Evolutionary conservation across 2,888 invertebrate genomes (phyloP), one percentile per base, ranked within the genome.

Genomic region (Notodonta ziczac): DNA sequence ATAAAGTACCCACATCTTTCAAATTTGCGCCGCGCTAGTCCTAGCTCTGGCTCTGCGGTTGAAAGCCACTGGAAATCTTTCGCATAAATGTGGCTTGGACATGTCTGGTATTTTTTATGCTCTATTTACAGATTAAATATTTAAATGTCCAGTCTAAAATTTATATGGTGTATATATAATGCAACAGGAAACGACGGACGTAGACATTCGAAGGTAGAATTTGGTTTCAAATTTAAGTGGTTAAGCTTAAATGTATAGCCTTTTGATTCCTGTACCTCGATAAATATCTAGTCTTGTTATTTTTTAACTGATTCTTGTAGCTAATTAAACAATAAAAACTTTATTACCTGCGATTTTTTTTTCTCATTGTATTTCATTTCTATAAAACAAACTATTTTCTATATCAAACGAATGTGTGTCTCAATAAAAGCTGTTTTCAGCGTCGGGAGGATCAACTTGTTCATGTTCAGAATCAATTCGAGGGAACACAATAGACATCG

Each of bases 1-100:
- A 76, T 77, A 77, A 78, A 78, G 80, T 74, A 73, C 71, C 74
- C 68, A 73, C 64, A 65, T 65, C 52, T 57, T 65, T 60, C 61
- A 60, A 62, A 65, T 64, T 65, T 73, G 55, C 55, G 60, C 60
- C 56, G 64, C 63, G 64, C 70, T 74, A 24, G 24, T 35, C 35
- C 35, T 35, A 35, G 35, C 64, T 24, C 60, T 61, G 63, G 59
- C 60, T 61, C 70, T 74, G 72, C 59, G 67, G 71, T 69, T 74
- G 72, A 75, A 75, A 73, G 70, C 67, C 72, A 68, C 61, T 64
- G 57, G 60, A 68, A 69, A 61, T 67, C 69, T 63, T 68, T 66
- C 64, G 64, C 69, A 63, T 63, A 66, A 71, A 65, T 70, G 63
- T 63, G 62, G 59, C 58, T 57, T 46, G 61, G 55, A 63, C 57